Conservation (phyloP, 2,797 vertebrate species). For the Cyprinella venusta region DNA sequence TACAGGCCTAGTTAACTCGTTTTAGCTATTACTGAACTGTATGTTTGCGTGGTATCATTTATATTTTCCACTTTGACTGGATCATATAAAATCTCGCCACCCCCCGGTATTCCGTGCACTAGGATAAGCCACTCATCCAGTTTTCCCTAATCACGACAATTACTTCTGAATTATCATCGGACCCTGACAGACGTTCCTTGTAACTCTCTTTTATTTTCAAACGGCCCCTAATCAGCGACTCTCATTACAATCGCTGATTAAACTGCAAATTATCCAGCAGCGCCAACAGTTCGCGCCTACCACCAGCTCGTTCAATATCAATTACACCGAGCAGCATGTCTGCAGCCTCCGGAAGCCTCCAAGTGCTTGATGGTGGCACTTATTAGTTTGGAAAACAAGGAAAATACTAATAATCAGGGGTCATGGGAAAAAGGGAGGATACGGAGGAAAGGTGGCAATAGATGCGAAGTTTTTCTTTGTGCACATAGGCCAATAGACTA, state of each 20-base stretch:
- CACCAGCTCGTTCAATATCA: conserved; percentile 99
- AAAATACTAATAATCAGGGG: conserved; percentile 99
- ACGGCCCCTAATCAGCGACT: conserved; percentile 95
- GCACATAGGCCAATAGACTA: neutral
- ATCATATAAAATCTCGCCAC: conserved; percentile 52
- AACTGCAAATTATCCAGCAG: conserved; percentile 99
- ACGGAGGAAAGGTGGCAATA: conserved; percentile 51
- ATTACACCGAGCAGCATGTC: conserved; percentile 96
- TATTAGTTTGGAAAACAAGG: conserved; percentile 99
- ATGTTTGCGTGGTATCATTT: conserved; percentile 3
- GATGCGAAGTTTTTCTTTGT: conserved; percentile 38
- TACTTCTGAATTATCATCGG: conserved; percentile 96
- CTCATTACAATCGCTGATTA: conserved; percentile 99
- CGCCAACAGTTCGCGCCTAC: conserved; percentile 95
- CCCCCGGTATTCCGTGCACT: conserved; percentile 84
- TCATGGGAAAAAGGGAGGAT: conserved; percentile 73
- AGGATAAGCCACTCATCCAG: conserved; percentile 98
- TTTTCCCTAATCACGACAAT: conserved; percentile 95
- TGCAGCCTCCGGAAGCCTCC: conserved; percentile 88
- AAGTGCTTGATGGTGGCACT: conserved; percentile 90
- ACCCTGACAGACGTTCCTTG: conserved; percentile 99
- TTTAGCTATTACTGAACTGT: neutral
- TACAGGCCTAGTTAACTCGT: too few species aligned
- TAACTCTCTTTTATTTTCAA: conserved; percentile 99
- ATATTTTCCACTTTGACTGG: conserved; percentile 64